Percentiles rank a stretch among this genome's conserved stretches.
These are phyloP conservation scores for Punctoribates punctum DNA, from an alignment of 2,888 invertebrate species.

Conservation along the genomic window DNA sequence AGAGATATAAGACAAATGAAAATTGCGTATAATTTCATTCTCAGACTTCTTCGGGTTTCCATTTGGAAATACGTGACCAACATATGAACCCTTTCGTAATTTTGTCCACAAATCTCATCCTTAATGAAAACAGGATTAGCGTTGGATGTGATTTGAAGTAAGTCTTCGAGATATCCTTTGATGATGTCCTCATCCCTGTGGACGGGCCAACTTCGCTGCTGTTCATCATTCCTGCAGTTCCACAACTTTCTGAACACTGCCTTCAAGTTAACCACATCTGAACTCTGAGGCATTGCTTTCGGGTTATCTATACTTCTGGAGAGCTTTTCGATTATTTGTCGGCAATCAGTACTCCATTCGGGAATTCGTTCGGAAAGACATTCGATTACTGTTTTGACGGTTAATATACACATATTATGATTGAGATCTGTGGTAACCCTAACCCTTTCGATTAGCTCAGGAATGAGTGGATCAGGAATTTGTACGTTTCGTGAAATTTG, in stretches of 20 bases:
- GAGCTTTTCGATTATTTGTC: constrained; percentile 29
- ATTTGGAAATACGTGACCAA: constrained; percentile 92
- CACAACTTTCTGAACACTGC: constrained; percentile 77
- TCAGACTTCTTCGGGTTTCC: constrained; percentile 62
- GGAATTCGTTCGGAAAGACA: constrained; percentile 49
- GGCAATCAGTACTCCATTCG: constrained; percentile 42
- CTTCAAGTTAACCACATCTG: constrained; percentile 76
- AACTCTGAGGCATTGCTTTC: constrained; percentile 59
- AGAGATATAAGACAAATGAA: constrained; percentile 41
- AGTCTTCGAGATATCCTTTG: constrained; percentile 66
- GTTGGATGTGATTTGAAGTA: constrained; percentile 58
- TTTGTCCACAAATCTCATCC: constrained; percentile 75
- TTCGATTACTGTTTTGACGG: constrained; percentile 70
- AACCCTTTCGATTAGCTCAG: constrained; percentile 56
- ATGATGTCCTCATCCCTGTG: constrained; percentile 90
- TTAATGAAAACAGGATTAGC: constrained; percentile 84
- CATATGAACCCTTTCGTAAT: constrained; percentile 75
- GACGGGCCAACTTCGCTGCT: constrained; percentile 90
- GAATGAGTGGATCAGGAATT: constrained; percentile 45
- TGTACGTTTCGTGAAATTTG: neutral
- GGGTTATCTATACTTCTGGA: constrained; percentile 37
- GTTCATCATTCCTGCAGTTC: constrained; percentile 87
- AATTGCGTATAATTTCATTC: constrained; percentile 43
- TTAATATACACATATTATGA: constrained; percentile 78
- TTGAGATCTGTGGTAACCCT: constrained; percentile 77